Evolutionary conservation across 2,797 vertebrate species (phyloP).

Genomic region (Gephyroberyx darwinii): DNA sequence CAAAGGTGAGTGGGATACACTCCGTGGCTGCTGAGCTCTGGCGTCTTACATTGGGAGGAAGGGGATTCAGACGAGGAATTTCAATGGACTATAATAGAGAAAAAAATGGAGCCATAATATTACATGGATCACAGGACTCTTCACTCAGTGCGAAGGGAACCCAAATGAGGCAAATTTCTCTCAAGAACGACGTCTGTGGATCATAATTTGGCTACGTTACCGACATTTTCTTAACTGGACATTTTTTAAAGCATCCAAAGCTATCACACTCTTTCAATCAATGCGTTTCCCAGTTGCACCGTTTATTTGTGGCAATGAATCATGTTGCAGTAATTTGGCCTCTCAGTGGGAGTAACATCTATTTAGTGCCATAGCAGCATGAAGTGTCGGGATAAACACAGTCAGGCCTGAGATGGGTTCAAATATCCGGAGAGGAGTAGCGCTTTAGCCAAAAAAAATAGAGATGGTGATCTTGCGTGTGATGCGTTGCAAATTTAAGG

Average conservation of each 20-base stretch:
- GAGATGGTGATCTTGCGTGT: not conserved
- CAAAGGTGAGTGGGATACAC: conserved; percentile 81
- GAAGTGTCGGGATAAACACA: conserved; percentile 33
- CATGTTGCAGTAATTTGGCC: conserved; percentile 22
- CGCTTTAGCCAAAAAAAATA: conserved; percentile 10
- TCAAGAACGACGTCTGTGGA: conserved; percentile 65
- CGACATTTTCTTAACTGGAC: conserved; percentile 35
- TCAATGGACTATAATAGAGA: conserved; percentile 69
- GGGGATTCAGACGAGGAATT: conserved; percentile 46
- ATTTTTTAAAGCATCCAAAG: not conserved
- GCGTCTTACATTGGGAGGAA: conserved; percentile 38
- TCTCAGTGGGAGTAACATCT: conserved; percentile 54
- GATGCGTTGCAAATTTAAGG: conserved; percentile 6
- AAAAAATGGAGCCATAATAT: conserved; percentile 51
- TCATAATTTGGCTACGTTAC: conserved; percentile 37
- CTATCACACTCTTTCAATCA: conserved; percentile 24
- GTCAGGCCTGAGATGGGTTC: conserved; percentile 23
- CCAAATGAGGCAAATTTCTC: conserved; percentile 24
- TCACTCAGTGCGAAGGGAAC: conserved; percentile 38
- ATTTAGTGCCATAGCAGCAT: conserved; percentile 37
- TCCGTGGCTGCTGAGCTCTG: conserved; percentile 20
- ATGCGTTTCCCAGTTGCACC: conserved; percentile 10
- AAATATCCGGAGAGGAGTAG: conserved; percentile 23
- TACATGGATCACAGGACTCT: conserved; percentile 50
- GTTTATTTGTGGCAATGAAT: conserved; percentile 32